Conservation (phyloP, 2,113 vertebrate species). For the Paramormyrops kingsleyae region DNA sequence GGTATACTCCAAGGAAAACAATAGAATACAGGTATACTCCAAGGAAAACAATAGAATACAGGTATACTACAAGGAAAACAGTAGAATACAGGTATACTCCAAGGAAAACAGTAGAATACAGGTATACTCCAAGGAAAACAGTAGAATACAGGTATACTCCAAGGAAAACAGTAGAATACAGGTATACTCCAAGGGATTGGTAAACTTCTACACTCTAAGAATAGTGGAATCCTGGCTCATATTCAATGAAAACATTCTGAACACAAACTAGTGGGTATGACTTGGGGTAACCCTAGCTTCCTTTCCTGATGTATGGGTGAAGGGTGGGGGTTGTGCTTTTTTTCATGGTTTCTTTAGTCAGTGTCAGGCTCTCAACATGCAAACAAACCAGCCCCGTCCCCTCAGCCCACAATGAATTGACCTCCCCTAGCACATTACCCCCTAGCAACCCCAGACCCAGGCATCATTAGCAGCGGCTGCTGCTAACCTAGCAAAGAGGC, state of each 20-base stretch:
- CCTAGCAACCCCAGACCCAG: background rate
- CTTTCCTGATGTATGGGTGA: background rate
- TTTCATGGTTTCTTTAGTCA: background rate
- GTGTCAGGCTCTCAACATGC: background rate
- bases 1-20: background rate
- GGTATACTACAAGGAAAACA: too few relatives aligned
- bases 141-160: too few relatives aligned
- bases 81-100: too few relatives aligned
- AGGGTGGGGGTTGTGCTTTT: background rate
- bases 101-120: background rate
- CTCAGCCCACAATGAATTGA: background rate
- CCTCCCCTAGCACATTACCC: background rate
- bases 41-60: background rate
- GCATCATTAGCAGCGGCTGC: slow-evolving; percentile 13
- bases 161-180: background rate
- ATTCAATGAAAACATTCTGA: background rate
- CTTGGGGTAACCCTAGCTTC: background rate
- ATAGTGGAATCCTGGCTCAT: background rate
- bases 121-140: background rate
- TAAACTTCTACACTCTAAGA: background rate
- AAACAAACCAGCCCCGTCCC: background rate
- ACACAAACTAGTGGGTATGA: background rate
- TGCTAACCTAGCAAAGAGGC: slow-evolving; percentile 50
- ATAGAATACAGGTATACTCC: too few relatives aligned
- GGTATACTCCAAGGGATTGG: too few relatives aligned